Evolutionary conservation across 2,888 invertebrate species (phyloP), one percentile per base, ranked within the genome.

Genomic region (Macaria notata): DNA sequence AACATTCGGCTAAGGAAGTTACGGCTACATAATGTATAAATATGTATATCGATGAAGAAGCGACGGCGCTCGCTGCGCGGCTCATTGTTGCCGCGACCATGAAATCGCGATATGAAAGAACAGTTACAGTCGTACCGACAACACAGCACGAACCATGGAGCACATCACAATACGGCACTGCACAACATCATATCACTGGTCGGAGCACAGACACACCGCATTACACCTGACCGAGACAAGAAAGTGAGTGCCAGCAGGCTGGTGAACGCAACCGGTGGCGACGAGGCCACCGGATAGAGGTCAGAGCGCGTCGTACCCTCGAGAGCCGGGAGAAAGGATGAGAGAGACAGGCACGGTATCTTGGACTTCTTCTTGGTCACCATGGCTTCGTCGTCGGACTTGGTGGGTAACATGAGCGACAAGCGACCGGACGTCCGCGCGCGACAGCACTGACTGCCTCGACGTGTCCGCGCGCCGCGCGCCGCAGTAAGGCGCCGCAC

Each of bases 311-410:
- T 70, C 78, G 81, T 89, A 91, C 91, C 91, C 90, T 91, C 91
- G 73, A 91, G 70, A 56, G 88, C 88, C 69, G 91, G 91, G 60
- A 91, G 86, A 73, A 91, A 87, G 59, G 90, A 84, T 19, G 89
- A 84, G 64, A 91, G 75, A 63, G 91, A 90, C 61, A 91, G 81
- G 72, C 91, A 91, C 80, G 91, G 88, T 84, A 91, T 89, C 82
- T 88, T 90, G 53, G 84, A 86, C 72, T 89, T 89, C 86, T 90
- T 91, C 82, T 91, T 91, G 76, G 86, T 81, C 63, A 90, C 89
- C 87, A 89, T 88, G 53, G 84, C 77, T 65, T 88, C 89, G 78
- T 86, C 85, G 64, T 86, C 86, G 46, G 84, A 72, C 71, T 86
- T 87, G 70, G 75, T 86, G 70, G 88, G 86, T 75, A 90, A 86